A percentile compares a stretch with the other conserved stretches of the same genome.
Evolutionary conservation across 1,140 invertebrate species (phyloP).

Genomic region (Cotesia vestalis): DNA sequence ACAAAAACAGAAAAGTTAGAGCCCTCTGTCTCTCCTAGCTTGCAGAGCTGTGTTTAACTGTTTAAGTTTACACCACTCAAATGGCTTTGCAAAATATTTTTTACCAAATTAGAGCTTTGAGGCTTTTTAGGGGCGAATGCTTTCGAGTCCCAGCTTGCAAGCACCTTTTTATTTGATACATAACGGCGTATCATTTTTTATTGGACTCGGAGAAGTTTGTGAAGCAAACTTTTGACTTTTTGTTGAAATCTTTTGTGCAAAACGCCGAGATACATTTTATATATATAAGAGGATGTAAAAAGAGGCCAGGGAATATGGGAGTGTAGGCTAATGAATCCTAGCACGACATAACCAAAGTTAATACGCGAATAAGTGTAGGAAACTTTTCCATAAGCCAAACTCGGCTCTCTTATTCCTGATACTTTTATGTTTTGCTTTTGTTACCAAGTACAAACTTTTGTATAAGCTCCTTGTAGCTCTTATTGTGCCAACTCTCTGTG

Average conservation of each 20-base stretch:
- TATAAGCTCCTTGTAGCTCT: no score
- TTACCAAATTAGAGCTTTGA: not conserved
- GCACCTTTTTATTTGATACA: no score
- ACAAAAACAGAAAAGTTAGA: not conserved
- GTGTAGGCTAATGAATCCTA: conserved; percentile 11
- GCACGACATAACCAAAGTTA: conserved; percentile 21
- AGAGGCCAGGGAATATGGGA: no score
- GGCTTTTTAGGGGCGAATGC: not conserved
- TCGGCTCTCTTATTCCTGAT: conserved; percentile 12
- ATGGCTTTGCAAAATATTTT: conserved; percentile 3
- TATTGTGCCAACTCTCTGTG: not conserved
- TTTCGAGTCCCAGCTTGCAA: not conserved
- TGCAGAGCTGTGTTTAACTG: not conserved
- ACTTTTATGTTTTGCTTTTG: conserved; percentile 20
- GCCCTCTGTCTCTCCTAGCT: not conserved
- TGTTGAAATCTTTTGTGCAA: not conserved
- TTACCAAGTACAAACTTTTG: conserved; percentile 3
- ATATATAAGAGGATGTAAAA: not conserved
- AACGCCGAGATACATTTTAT: not conserved
- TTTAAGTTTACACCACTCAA: not conserved
- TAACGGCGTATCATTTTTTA: no score
- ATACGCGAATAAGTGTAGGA: conserved; percentile 6
- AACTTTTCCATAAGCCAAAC: conserved; percentile 33
- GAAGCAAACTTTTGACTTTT: not conserved
- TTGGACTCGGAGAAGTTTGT: not conserved